Percentiles rank a stretch among this genome's conserved stretches.
These are phyloP conservation scores for Phenganax stokvisi DNA, from an alignment of 92 coral and sea anemone species.

Conservation along the genomic window DNA sequence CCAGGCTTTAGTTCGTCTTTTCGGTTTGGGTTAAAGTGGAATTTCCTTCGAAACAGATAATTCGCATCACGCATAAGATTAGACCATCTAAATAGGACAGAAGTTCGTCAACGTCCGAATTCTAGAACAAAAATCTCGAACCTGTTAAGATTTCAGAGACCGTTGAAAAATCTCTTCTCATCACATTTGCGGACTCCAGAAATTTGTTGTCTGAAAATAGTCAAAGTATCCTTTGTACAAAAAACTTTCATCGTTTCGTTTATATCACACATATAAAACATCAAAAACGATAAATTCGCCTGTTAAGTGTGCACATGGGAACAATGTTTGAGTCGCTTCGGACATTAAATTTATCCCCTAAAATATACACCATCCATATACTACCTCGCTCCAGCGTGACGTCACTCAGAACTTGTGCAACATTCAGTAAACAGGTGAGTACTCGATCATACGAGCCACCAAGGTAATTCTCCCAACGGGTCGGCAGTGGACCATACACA, in stretches of 20 bases:
- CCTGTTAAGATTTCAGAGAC: constrained; percentile 10
- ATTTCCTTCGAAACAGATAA: too few species aligned
- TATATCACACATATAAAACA: not conserved
- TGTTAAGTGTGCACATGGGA: not conserved
- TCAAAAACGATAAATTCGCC: not conserved
- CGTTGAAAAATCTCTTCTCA: constrained; percentile 7
- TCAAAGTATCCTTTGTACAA: not conserved
- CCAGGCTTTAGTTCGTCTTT: too few species aligned
- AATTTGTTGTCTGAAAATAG: constrained; percentile 16
- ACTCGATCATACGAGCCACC: constrained; percentile 63
- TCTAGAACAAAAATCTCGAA: not conserved
- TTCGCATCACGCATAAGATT: too few species aligned
- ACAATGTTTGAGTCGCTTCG: not conserved
- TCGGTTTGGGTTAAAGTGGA: too few species aligned
- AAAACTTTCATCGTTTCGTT: not conserved
- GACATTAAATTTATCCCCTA: too few species aligned
- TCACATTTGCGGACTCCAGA: not conserved
- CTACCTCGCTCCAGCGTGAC: too few species aligned
- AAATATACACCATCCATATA: too few species aligned
- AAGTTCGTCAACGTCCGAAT: too few species aligned
- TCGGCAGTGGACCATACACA: constrained; percentile 75
- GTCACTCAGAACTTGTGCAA: constrained; percentile 48
- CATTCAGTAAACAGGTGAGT: constrained; percentile 53
- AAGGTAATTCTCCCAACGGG: constrained; percentile 54
- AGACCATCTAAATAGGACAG: too few species aligned